A percentile compares a stretch with the other conserved stretches of the same genome.
These are phyloP conservation scores for Nansenia antarctica DNA, from an alignment of 2,113 vertebrate genomes.

Conservation along the genomic window DNA sequence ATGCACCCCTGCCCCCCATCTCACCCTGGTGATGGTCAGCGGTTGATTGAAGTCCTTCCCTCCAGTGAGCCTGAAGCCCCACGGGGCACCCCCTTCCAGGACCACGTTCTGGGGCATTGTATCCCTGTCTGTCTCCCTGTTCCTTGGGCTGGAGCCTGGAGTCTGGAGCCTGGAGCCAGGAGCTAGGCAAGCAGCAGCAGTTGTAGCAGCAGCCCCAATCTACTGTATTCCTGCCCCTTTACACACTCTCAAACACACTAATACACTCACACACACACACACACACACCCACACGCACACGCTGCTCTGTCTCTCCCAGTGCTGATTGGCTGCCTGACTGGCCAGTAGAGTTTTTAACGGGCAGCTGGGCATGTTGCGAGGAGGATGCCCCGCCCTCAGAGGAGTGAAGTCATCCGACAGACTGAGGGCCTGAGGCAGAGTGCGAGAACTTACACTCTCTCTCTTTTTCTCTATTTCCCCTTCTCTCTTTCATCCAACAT, in stretches of 20 bases:
- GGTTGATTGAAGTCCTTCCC: slow-evolving; percentile 97
- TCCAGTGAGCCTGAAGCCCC: slow-evolving; percentile 93
- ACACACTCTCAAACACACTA: neutral
- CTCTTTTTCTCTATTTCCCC: neutral
- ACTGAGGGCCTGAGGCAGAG: slow-evolving; percentile 48
- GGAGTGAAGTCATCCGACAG: slow-evolving; percentile 65
- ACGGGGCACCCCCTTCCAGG: slow-evolving; percentile 89
- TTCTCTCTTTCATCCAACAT: neutral
- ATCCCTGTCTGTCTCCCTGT: slow-evolving; percentile 28
- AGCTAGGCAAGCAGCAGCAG: slow-evolving; percentile 24
- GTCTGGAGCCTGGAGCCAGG: slow-evolving; percentile 38
- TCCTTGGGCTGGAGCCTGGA: slow-evolving; percentile 20
- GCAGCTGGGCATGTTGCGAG: slow-evolving; percentile 11
- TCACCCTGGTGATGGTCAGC: slow-evolving; percentile 92
- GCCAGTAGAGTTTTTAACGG: slow-evolving; percentile 64
- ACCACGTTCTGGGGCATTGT: slow-evolving; percentile 87
- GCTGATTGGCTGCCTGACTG: neutral
- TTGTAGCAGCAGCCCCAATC: neutral
- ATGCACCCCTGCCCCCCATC: slow-evolving; percentile 53
- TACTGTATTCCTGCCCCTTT: too few relatives aligned
- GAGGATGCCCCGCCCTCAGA: slow-evolving; percentile 55
- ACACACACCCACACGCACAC: neutral
- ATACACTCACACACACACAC: too few relatives aligned
- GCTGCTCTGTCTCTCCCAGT: neutral
- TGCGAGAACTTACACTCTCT: neutral